Evolutionary conservation across 2,888 invertebrate genomes (phyloP).

Genomic region (Sesia apiformis): DNA sequence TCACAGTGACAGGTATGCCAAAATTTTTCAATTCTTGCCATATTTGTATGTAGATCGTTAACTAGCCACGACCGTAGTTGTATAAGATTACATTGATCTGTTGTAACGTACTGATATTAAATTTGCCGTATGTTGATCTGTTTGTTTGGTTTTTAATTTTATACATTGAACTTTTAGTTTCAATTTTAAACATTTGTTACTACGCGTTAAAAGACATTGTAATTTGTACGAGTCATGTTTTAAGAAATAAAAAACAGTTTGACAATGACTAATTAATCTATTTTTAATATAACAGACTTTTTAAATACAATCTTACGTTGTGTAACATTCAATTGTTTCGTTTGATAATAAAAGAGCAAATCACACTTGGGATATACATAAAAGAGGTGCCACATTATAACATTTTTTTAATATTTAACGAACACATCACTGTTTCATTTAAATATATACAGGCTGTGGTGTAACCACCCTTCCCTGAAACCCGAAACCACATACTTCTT

Average conservation of each 20-base stretch:
- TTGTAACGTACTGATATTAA: background rate
- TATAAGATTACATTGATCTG: background rate
- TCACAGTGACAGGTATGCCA: no score
- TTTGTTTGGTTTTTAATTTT: background rate
- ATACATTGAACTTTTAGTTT: background rate
- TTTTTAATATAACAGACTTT: constrained; percentile 65
- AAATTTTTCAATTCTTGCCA: background rate
- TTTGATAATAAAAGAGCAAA: constrained; percentile 41
- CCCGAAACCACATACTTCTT: no score
- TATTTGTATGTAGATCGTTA: background rate
- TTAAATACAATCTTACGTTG: constrained; percentile 60
- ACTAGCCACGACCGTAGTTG: background rate
- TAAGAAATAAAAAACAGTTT: constrained; percentile 10
- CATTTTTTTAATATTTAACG: background rate
- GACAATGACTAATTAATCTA: constrained; percentile 36
- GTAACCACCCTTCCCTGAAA: no score
- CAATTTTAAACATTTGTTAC: background rate
- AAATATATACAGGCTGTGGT: no score
- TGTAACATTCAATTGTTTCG: constrained; percentile 56
- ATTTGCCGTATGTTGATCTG: background rate
- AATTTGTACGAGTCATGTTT: background rate
- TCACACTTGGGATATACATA: constrained; percentile 26
- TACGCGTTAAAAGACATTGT: background rate
- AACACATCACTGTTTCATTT: no score
- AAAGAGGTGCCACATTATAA: background rate